These are phyloP conservation scores for chimpanzee (Pan troglodytes) DNA, from an alignment of 2,113 vertebrate genomes.

Conservation along the genomic window DNA sequence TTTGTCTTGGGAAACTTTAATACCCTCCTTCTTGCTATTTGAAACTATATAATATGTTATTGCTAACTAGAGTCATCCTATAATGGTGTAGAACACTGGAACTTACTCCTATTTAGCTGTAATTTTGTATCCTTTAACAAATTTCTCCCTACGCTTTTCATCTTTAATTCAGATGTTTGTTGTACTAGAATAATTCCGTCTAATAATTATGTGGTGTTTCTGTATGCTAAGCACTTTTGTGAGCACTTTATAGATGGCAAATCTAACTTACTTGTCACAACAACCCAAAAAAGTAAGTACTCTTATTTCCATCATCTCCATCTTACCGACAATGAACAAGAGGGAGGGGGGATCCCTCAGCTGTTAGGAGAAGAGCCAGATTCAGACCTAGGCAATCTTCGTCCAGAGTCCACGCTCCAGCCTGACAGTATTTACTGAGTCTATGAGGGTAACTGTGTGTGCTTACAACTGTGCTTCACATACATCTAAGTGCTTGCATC, in stretches of 20 bases:
- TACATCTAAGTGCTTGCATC: not conserved
- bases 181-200: not conserved
- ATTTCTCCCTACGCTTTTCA: not conserved
- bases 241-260: not conserved
- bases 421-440: not conserved
- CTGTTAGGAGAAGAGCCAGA: not conserved
- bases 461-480: not conserved
- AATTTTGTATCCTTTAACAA: not conserved
- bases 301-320: not conserved
- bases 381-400: not conserved
- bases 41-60: not conserved
- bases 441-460: not conserved
- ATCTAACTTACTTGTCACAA: not conserved
- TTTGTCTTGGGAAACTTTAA: not conserved
- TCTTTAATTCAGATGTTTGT: not conserved
- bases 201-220: not conserved
- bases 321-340: not conserved
- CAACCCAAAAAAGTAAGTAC: not conserved
- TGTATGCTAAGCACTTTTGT: not conserved
- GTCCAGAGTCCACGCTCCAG: not conserved
- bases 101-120: not conserved
- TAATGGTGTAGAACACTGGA: not conserved
- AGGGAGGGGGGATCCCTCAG: not conserved
- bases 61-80: not conserved
- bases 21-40: not conserved